Base-by-base conservation (phyloP, 2,797 vertebrate species). In the Prunella strophiata region DNA sequence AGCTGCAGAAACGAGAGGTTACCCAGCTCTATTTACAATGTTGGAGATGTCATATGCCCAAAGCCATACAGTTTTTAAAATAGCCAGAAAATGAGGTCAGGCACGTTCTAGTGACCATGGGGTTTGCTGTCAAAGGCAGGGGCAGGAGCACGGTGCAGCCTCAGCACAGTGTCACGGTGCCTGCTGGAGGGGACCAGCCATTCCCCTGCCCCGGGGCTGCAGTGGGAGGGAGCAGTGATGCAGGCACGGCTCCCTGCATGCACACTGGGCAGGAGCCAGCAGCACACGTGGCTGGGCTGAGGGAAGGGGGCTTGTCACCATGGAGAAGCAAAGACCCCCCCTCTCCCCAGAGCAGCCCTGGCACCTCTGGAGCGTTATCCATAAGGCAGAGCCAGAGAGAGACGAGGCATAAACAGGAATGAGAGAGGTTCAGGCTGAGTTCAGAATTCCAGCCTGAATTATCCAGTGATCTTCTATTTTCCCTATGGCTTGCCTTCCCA, bases 151-250 rank as follows among this genome's bases (percentile, higher is more conserved):
- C 0, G 0, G 55, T 0, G 1, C 43, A 42, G 77, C 10, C 17
- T 4, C 4, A 18, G 55, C 59, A 9, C 13, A 29, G 36, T 5
- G 1, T 25, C 63, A 26, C 0, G 0, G 12, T 38, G 34, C 54
- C 32, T 0, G 0, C 25, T 7, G 16, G 18, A 66, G 77, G 25
- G 48, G 42, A 29, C 2, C 22, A 7, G 7, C 0, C 0, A 6
- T 17, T 13, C 20, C 63, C 45, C 67, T 1, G 1, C 17, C 1
- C 22, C 0, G 0, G 59, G 51, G 38, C 63, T 70, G 63, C 51
- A 22, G 2, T 0, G 10, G 22, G n/a, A 57, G 9, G 9, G 48
- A 66, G 22, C 4, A 59, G 43, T 0, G 1, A 36, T 3, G 62
- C 42, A 52, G 16, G 38, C 2, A 3, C 4, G 1, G 40, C 19